Base-by-base conservation (phyloP, 2,888 invertebrate genomes). In the Eupithecia inturbata region DNA sequence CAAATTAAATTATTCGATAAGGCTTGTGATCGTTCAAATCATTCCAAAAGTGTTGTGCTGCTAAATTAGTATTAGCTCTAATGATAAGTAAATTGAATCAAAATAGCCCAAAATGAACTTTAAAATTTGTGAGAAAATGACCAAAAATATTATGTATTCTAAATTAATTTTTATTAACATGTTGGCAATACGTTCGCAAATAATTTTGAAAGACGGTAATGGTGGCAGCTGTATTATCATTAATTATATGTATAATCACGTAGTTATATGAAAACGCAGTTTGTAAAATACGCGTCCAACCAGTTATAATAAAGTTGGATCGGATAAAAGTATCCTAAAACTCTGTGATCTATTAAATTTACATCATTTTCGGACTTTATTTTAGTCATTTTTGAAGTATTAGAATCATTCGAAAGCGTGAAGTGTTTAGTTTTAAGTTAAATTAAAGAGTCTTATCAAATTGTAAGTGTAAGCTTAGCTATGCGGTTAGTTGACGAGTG, bases 21-120 rank as follows among this genome's bases (percentile, higher is more conserved):
- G 93, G 92, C 92, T 93, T 93, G 93, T 93, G 93, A 92, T 88
- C 78, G 79, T 85, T 77, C 73, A 85, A 89, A 89, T 87, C 91
- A 92, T 93, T 93, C 93, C 93, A 92, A 90, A 90, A 87, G 84
- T 84, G 83, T 85, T 88, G 82, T 87, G 83, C 80, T 84, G 36
- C 80, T 87, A 86, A 86, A 84, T 77, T 82, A 79, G 62, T 69
- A 66, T 72, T 77, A 72, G 28, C 14, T 62, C 3, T 73, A 73
- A 41, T 31, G 22, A 62, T 67, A 62, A 62, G 62, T 28, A 62
- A 14, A 57, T 26, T 57, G 3, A 57, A 26, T 57, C 4, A 57
- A 22, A 49, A 26, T 57, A 57, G 49, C 12, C 57, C 31, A 62
- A 62, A 22, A 12, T 5, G 9, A 28, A 62, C 31, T 7, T 31